These are phyloP conservation scores for Amiota mariae DNA, from an alignment of 2,888 invertebrate genomes.

Conservation along the genomic window DNA sequence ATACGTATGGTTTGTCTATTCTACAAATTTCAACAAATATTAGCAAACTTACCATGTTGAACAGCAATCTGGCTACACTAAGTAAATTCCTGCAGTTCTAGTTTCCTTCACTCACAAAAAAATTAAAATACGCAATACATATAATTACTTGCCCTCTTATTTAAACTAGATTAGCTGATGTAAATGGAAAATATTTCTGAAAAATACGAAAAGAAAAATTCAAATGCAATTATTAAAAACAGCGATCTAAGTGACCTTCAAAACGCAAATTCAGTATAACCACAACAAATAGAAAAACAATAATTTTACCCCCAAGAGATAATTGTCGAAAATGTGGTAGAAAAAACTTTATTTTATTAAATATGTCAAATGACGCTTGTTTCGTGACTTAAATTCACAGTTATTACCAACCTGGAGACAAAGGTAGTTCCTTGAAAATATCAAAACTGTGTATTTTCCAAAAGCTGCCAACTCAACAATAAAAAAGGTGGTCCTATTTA, in stretches of 20 bases:
- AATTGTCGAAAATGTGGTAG: no score
- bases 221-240: background rate
- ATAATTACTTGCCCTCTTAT: no score
- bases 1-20: background rate
- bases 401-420: no score
- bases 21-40: background rate
- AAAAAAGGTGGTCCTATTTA: background rate
- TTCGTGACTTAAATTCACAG: no score
- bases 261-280: background rate
- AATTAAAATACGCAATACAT: no score
- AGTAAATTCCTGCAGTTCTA: slow-evolving; percentile 28
- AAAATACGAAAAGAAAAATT: slow-evolving; percentile 48
- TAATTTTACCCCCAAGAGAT: no score
- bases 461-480: background rate
- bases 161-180: slow-evolving; percentile 32
- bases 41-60: slow-evolving; percentile 51
- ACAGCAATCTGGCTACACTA: slow-evolving; percentile 52
- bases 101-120: background rate
- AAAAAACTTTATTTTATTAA: no score
- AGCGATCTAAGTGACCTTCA: background rate
- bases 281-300: background rate
- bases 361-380: no score
- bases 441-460: no score
- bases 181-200: slow-evolving; percentile 38
- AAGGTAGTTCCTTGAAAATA: no score